Conservation (phyloP, 1,140 invertebrate genomes). For the Maconellicoccus hirsutus region DNA sequence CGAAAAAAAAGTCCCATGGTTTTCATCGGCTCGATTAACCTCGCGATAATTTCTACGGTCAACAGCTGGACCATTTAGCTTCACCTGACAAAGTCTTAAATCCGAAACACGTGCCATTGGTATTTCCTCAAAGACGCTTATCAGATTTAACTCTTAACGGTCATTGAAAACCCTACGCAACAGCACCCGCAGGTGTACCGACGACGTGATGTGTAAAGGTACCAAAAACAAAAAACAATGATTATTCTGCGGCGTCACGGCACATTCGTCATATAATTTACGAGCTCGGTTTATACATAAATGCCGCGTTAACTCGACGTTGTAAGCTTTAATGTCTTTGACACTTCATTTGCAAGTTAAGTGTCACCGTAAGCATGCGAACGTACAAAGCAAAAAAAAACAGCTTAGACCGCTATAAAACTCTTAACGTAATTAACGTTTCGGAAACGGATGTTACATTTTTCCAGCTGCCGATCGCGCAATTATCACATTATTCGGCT, state of each 20-base stretch:
- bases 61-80: too few relatives aligned
- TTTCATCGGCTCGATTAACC: too few relatives aligned
- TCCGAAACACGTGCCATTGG: too few relatives aligned
- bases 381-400: neutral
- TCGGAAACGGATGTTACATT: neutral
- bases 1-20: too few relatives aligned
- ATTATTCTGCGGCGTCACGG: neutral
- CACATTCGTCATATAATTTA: neutral
- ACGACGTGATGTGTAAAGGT: too few relatives aligned
- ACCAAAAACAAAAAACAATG: too few relatives aligned
- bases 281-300: neutral
- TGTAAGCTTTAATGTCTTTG: neutral
- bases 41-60: too few relatives aligned
- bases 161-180: neutral
- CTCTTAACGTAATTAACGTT: neutral
- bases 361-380: neutral
- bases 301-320: neutral
- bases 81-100: too few relatives aligned
- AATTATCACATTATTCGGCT: neutral
- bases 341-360: neutral
- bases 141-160: neutral
- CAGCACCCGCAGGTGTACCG: too few relatives aligned
- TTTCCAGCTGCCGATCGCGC: neutral
- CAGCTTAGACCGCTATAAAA: neutral
- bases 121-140: neutral